phyloP scores from a whole-genome alignment of 2,888 invertebrate genomes.

The Polietes domitor region DNA sequence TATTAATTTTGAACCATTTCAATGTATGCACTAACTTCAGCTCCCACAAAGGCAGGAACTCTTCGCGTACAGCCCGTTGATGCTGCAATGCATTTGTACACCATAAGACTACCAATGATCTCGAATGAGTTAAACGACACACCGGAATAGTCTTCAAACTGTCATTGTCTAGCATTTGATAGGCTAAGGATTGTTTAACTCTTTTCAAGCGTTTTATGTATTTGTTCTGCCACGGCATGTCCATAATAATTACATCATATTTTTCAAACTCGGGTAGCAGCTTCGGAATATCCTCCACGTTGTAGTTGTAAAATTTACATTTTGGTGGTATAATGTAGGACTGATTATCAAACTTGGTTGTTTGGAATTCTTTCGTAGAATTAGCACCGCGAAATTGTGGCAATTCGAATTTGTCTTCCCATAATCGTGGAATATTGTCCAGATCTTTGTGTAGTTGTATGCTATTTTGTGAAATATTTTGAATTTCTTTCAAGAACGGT shows the following conservation, averaged over 20 bases:
- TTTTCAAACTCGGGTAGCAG: constrained; percentile 80
- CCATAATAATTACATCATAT: constrained; percentile 90
- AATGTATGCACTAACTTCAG: constrained; percentile 87
- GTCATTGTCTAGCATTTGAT: constrained; percentile 88
- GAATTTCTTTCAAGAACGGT: constrained; percentile 35
- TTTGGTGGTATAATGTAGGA: constrained; percentile 86
- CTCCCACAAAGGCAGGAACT: constrained; percentile 91
- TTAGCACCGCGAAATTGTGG: constrained; percentile 84
- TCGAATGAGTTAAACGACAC: constrained; percentile 83
- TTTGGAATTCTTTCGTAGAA: constrained; percentile 81
- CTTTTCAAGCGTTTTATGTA: constrained; percentile 91
- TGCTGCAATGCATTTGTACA: constrained; percentile 93
- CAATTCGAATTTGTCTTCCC: constrained; percentile 74
- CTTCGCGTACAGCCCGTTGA: constrained; percentile 84
- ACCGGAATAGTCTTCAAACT: constrained; percentile 88
- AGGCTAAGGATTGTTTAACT: constrained; percentile 84
- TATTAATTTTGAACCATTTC: constrained; percentile 90
- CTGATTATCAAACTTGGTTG: constrained; percentile 77
- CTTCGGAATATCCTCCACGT: constrained; percentile 83
- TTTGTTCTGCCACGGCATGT: constrained; percentile 98
- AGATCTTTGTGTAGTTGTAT: not conserved
- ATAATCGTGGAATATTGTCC: constrained; percentile 69
- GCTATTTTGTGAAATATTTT: not conserved
- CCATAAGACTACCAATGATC: constrained; percentile 92
- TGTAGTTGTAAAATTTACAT: constrained; percentile 86